Evolutionary conservation across 2,888 invertebrate genomes (phyloP).

Genomic region (Eupeodes latifasciatus): DNA sequence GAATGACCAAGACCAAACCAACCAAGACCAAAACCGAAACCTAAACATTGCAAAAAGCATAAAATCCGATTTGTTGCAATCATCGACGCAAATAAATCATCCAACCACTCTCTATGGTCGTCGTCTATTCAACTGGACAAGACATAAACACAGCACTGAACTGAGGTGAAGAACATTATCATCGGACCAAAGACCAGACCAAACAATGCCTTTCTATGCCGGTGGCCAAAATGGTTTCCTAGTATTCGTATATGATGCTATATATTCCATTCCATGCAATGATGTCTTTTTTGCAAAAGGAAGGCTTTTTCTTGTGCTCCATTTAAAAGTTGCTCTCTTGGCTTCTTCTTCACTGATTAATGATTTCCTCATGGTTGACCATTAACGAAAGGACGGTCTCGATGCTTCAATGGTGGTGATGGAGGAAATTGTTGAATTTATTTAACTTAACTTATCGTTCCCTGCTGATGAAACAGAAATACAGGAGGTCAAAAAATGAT

Average conservation of each 20-base stretch:
- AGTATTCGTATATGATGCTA: background rate
- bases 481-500: background rate
- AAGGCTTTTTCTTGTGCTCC: constrained; percentile 34
- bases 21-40: background rate
- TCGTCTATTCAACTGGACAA: constrained; percentile 6
- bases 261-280: constrained; percentile 8
- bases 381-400: constrained; percentile 29
- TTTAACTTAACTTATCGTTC: constrained; percentile 33
- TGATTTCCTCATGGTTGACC: constrained; percentile 75
- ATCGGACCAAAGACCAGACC: background rate
- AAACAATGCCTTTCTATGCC: constrained; percentile 45
- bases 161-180: constrained; percentile 9
- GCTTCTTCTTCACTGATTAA: constrained; percentile 63
- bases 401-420: background rate
- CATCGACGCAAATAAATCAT: constrained; percentile 73
- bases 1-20: background rate
- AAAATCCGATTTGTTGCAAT: constrained; percentile 69
- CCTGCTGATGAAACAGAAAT: constrained; percentile 31
- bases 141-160: background rate
- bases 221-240: constrained; percentile 63
- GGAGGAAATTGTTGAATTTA: constrained; percentile 62
- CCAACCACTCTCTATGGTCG: constrained; percentile 24
- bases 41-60: constrained; percentile 19
- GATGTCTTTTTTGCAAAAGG: background rate
- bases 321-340: constrained; percentile 26